These are phyloP conservation scores for Mycetomoellerius zeteki DNA, from an alignment of 1,140 invertebrate species.

Conservation along the genomic window DNA sequence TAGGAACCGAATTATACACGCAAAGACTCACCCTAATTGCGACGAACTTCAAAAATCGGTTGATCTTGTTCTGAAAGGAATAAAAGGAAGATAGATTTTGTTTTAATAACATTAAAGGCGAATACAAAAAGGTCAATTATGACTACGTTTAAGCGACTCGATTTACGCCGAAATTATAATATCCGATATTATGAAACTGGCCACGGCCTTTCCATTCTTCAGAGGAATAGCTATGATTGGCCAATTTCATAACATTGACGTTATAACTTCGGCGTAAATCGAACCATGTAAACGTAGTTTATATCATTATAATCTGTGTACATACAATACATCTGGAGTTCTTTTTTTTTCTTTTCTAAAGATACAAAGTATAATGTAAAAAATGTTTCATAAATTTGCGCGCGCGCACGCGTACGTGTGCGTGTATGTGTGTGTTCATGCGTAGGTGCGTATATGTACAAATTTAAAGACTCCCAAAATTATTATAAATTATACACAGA, in stretches of 20 bases:
- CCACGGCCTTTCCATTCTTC: too few species aligned
- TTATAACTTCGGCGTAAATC: too few species aligned
- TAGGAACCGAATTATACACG: background rate
- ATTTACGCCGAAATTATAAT: too few species aligned
- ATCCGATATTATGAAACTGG: too few species aligned
- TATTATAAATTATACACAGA: background rate
- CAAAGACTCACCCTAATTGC: conserved; percentile 46
- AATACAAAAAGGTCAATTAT: background rate
- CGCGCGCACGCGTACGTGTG: background rate
- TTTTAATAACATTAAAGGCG: background rate
- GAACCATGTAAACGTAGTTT: too few species aligned
- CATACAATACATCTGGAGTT: conserved; percentile 14
- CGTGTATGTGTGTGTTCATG: background rate
- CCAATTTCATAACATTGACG: too few species aligned
- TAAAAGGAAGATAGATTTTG: background rate
- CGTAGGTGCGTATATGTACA: background rate
- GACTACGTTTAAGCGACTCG: too few species aligned
- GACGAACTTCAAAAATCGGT: conserved; percentile 9
- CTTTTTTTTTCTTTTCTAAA: background rate
- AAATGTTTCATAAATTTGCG: background rate
- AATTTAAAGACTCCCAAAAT: background rate
- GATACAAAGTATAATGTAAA: background rate
- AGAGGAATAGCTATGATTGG: too few species aligned
- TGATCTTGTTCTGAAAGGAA: conserved; percentile 9
- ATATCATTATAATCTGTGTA: background rate